Evolutionary conservation across 2,888 invertebrate species (phyloP).

Genomic region (Pollenia angustigena): DNA sequence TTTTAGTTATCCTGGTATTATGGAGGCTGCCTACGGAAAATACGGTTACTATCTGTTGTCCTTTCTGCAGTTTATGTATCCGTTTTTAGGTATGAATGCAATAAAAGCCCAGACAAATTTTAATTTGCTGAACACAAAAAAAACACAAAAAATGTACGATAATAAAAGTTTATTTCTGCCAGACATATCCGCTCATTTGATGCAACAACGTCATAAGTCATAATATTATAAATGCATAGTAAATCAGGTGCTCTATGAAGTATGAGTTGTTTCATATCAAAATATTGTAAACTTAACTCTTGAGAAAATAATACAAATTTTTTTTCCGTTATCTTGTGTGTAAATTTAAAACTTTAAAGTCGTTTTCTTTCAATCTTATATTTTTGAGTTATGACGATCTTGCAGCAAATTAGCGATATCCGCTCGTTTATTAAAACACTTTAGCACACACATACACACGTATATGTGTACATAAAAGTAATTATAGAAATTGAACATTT

Average conservation of each 20-base stretch:
- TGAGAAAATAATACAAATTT: too few species aligned
- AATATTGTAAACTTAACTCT: too few species aligned
- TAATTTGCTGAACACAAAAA: conserved; percentile 21
- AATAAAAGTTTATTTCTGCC: not conserved
- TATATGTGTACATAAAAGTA: not conserved
- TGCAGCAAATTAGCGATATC: not conserved
- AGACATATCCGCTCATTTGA: not conserved
- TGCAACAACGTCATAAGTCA: too few species aligned
- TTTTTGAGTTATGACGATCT: too few species aligned
- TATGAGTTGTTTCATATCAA: too few species aligned
- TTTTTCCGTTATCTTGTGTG: too few species aligned
- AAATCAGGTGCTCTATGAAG: too few species aligned
- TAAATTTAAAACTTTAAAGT: too few species aligned
- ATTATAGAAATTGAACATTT: conserved; percentile 21
- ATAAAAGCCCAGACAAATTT: not conserved
- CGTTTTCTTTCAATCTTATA: too few species aligned
- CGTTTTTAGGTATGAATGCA: conserved; percentile 89
- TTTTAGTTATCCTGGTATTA: conserved; percentile 90
- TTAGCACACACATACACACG: not conserved
- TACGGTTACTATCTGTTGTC: conserved; percentile 91
- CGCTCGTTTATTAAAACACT: not conserved
- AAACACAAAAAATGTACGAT: not conserved
- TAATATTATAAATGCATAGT: too few species aligned
- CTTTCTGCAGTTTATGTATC: conserved; percentile 91
- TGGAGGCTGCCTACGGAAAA: conserved; percentile 92